phyloP scores from a whole-genome alignment of 1,140 invertebrate genomes.

The Drosophila punjabiensis region DNA sequence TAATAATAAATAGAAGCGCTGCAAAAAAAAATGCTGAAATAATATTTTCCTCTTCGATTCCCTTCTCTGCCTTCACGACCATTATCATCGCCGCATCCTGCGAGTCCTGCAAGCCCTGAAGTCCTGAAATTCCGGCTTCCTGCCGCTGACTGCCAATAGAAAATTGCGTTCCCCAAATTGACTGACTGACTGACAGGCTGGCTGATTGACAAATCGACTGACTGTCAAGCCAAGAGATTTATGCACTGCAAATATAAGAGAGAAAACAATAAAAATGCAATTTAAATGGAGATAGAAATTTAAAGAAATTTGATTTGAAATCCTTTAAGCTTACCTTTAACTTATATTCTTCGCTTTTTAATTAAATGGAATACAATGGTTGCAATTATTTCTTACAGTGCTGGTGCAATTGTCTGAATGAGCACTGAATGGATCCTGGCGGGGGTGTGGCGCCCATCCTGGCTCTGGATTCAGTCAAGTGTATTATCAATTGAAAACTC shows the following conservation, averaged over 20 bases:
- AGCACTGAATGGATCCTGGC: constrained; percentile 53
- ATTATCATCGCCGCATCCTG: constrained; percentile 28
- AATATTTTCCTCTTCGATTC: constrained; percentile 52
- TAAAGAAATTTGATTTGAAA: too few relatives aligned
- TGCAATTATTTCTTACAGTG: constrained; percentile 1
- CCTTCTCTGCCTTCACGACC: not conserved
- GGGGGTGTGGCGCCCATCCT: constrained; percentile 10
- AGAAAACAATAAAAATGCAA: too few relatives aligned
- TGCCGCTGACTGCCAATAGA: constrained; percentile 73
- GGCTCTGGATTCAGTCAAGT: constrained; percentile 62
- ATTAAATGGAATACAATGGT: too few relatives aligned
- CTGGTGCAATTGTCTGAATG: constrained; percentile 71
- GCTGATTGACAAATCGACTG: constrained; percentile 35
- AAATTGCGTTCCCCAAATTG: constrained; percentile 61
- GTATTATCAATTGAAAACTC: constrained; percentile 79
- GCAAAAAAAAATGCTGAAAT: constrained; percentile 26
- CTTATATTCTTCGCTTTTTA: too few relatives aligned
- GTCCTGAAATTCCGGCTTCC: constrained; percentile 8
- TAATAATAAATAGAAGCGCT: constrained; percentile 54
- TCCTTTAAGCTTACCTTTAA: too few relatives aligned
- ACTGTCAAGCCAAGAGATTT: constrained; percentile 25
- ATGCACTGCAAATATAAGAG: not conserved
- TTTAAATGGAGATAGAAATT: too few relatives aligned
- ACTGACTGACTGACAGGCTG: constrained; percentile 52
- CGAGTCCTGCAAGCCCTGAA: not conserved